Percentiles rank a stretch among this genome's conserved stretches.
These are phyloP conservation scores for Sphyrna mokarran DNA, from an alignment of 2,113 vertebrate genomes.

Conservation along the genomic window DNA sequence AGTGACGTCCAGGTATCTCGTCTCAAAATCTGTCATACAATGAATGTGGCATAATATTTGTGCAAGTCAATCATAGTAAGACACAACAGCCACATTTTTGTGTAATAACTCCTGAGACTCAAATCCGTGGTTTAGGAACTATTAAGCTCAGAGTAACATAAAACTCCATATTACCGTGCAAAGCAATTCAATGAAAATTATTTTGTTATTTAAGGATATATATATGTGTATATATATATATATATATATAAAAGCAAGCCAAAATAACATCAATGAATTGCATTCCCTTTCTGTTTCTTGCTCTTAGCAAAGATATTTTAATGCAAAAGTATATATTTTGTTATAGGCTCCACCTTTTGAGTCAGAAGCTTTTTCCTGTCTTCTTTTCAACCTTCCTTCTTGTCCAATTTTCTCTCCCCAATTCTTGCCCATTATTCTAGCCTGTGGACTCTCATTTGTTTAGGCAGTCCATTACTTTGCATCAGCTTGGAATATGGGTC, in stretches of 20 bases:
- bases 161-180: background rate
- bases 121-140: constrained; percentile 18
- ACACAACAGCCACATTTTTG: constrained; percentile 17
- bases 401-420: background rate
- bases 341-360: background rate
- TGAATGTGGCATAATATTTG: constrained; percentile 29
- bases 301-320: background rate
- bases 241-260: background rate
- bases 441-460: background rate
- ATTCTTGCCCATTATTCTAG: background rate
- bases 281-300: background rate
- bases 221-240: too few relatives aligned
- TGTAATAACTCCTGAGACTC: background rate
- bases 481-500: background rate
- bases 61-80: background rate
- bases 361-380: background rate
- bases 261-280: background rate
- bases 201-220: background rate
- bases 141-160: background rate
- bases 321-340: background rate
- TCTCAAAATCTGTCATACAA: background rate
- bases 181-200: background rate
- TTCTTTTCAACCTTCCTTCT: background rate
- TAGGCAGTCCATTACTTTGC: background rate
- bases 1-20: background rate